phyloP scores from a whole-genome alignment of 2,888 invertebrate genomes.

The Gryllus longicercus region DNA sequence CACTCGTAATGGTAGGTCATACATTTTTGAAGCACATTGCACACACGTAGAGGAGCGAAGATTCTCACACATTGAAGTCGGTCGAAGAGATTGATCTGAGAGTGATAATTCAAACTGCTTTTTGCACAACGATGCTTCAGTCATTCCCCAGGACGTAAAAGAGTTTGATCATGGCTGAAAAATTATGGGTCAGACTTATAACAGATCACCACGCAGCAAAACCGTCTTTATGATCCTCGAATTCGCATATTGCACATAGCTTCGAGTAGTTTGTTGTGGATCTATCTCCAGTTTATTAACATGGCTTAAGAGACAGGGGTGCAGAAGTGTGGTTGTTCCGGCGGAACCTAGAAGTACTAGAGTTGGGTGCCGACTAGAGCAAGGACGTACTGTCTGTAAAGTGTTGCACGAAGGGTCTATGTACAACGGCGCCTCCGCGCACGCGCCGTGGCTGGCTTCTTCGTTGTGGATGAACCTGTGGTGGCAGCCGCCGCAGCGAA shows the following conservation, averaged over 20 bases:
- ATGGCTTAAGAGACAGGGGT: background rate
- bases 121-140: too few species aligned
- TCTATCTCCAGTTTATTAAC: background rate
- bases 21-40: too few species aligned
- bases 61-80: too few species aligned
- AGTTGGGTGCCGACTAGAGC: conserved; percentile 8
- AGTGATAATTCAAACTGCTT: too few species aligned
- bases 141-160: background rate
- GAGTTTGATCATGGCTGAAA: too few species aligned
- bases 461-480: background rate
- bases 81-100: too few species aligned
- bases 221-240: background rate
- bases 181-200: background rate
- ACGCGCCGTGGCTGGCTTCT: background rate
- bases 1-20: too few species aligned
- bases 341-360: background rate
- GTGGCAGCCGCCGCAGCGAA: background rate
- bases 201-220: background rate
- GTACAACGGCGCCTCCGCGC: background rate
- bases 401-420: conserved; percentile 5
- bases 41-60: too few species aligned
- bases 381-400: conserved; percentile 8
- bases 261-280: background rate
- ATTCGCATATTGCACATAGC: background rate
- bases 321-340: background rate